A percentile compares a stretch with the other conserved stretches of the same genome.
phyloP scores from a whole-genome alignment of 1,140 invertebrate genomes.

The Caerostris extrusa region DNA sequence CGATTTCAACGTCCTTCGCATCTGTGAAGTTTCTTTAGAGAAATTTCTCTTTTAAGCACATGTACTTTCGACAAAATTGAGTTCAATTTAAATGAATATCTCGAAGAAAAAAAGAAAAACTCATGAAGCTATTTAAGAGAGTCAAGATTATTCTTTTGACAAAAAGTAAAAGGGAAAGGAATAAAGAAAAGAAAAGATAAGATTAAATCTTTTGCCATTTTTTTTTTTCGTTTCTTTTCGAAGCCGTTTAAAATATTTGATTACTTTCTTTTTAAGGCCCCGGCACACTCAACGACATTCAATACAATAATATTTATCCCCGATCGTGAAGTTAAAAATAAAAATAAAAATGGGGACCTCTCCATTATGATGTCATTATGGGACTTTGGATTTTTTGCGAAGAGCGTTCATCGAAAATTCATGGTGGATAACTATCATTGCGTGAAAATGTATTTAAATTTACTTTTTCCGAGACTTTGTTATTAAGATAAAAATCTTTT shows the following conservation, averaged over 20 bases:
- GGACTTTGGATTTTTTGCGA: background rate
- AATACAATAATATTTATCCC: constrained; percentile 59
- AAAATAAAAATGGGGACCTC: background rate
- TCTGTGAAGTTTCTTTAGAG: background rate
- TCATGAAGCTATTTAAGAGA: constrained; percentile 43
- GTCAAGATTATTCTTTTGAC: constrained; percentile 33
- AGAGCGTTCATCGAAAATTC: background rate
- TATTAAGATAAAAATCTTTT: background rate
- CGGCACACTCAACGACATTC: background rate
- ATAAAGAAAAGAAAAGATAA: constrained; percentile 49
- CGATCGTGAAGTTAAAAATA: background rate
- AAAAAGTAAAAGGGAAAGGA: background rate
- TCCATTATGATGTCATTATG: constrained; percentile 57
- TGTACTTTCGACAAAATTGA: background rate
- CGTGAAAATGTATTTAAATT: constrained; percentile 12
- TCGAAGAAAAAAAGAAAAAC: background rate
- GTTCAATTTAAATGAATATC: constrained; percentile 51
- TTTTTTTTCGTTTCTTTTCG: background rate
- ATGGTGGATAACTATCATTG: background rate
- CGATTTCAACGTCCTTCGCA: background rate
- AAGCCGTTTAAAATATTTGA: constrained; percentile 64
- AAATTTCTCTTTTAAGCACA: background rate
- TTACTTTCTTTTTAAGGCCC: constrained; percentile 23
- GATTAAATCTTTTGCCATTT: background rate
- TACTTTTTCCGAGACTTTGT: background rate